Percentiles rank a stretch among this genome's conserved stretches.
phyloP scores from a whole-genome alignment of 2,888 invertebrate species.

The Tribolium freemani region DNA sequence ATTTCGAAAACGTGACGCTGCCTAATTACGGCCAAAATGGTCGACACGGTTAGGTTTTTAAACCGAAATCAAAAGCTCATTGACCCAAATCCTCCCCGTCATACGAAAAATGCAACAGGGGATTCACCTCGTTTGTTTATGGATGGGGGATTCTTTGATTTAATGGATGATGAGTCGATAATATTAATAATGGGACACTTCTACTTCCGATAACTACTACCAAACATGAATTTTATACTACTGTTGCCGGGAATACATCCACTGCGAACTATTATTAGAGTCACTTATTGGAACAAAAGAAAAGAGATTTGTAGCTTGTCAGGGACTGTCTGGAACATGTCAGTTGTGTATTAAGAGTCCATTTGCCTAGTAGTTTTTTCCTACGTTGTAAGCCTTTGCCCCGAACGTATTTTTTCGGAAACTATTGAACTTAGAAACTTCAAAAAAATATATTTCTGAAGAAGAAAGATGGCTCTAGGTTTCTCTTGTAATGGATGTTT shows the following conservation, averaged over 20 bases:
- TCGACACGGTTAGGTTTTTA: constrained; percentile 3
- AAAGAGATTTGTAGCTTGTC: neutral
- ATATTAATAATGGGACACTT: no score
- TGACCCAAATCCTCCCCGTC: constrained; percentile 16
- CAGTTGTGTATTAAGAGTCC: no score
- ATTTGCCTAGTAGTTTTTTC: no score
- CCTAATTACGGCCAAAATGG: constrained; percentile 5
- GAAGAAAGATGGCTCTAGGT: no score
- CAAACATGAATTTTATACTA: neutral
- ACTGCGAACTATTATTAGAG: neutral
- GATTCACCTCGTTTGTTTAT: constrained; percentile 13
- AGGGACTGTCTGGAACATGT: neutral
- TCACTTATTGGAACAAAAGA: neutral
- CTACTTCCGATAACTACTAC: neutral
- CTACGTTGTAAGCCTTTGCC: no score
- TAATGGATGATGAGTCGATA: neutral
- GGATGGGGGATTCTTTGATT: constrained; percentile 15
- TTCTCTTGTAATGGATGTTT: no score
- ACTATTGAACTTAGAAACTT: no score
- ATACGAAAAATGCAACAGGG: constrained; percentile 33
- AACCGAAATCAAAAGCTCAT: constrained; percentile 14
- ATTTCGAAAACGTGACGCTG: constrained; percentile 6
- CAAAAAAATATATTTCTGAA: no score
- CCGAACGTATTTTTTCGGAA: no score
- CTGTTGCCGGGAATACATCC: neutral